Evolutionary conservation across 2,888 invertebrate species (phyloP), one percentile per base, ranked within the genome.

Genomic region (Phortica magna): DNA sequence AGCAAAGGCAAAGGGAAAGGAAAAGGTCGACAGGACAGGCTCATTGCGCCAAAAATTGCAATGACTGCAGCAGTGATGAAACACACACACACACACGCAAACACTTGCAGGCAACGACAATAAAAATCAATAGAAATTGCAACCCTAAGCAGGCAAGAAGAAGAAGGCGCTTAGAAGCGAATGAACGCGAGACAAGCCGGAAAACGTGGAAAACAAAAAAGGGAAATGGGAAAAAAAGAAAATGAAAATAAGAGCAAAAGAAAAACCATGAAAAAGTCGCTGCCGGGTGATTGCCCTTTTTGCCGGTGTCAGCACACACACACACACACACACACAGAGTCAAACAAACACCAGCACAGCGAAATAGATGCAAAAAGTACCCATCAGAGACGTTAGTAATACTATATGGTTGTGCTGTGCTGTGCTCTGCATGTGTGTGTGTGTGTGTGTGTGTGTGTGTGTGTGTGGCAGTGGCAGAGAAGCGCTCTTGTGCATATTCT

Each of bases 241-340:
- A 72, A 67, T 14, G 65, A 22, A 31, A 6, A 48, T 39, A 41
- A n/a, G 17, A 7, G 9, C 5, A 22, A 73, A 61, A 74, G 74
- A 41, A 74, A 64, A 64, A 7, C 43, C 72, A 72, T 53, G 74
- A 74, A 73, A 55, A 67, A 78, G 70, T 61, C 70, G 73, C 48
- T 73, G 77, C 41, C 88, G 88, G 89, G 88, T 88, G 88, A 88
- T 88, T 88, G 88, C 85, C 88, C 88, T 88, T 87, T 82, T 85
- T 83, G 83, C 84, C 83, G 84, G 83, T 79, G 76, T 17, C 75
- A 75, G 65, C 42, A 22, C 73, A 81, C 81, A 78, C 77, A 81
- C 75, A 78, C 79, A 79, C 78, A 79, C 73, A 79, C 75, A 78
- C 65, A 75, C 73, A 74, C 74, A 39, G 22, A 74, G n/a, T 41